Conservation (phyloP, 2,888 invertebrate species). For the Rhimphoctona megacephalus region DNA sequence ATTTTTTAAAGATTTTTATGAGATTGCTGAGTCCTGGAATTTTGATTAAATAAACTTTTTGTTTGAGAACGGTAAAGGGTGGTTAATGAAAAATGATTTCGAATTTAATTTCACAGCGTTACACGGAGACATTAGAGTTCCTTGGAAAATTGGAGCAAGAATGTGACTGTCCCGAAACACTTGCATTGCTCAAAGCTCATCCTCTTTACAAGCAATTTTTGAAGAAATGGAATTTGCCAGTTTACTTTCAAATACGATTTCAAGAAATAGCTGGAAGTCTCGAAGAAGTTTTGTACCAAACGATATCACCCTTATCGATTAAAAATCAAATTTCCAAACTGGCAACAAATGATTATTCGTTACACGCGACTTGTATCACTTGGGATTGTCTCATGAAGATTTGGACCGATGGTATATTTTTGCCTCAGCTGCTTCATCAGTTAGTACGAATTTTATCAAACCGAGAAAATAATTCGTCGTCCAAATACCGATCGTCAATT, state of each 20-base stretch:
- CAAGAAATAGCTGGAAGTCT: conserved; percentile 94
- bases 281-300: conserved; percentile 77
- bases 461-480: neutral
- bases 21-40: neutral
- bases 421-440: conserved; percentile 90
- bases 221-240: conserved; percentile 96
- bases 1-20: neutral
- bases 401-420: conserved; percentile 93
- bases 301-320: conserved; percentile 77
- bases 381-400: conserved; percentile 87
- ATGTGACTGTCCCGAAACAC: conserved; percentile 87
- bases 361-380: conserved; percentile 85
- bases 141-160: conserved; percentile 89
- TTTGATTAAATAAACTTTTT: neutral
- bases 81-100: neutral
- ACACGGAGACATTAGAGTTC: conserved; percentile 92
- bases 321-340: conserved; percentile 73
- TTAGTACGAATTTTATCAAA: conserved; percentile 67
- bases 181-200: conserved; percentile 88
- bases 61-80: neutral
- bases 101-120: conserved; percentile 86
- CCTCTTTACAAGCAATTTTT: conserved; percentile 92
- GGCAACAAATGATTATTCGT: conserved; percentile 75
- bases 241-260: conserved; percentile 98
- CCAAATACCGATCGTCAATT: neutral